phyloP scores from a whole-genome alignment of 2,797 vertebrate species.

The Emydoidea blandingii region DNA sequence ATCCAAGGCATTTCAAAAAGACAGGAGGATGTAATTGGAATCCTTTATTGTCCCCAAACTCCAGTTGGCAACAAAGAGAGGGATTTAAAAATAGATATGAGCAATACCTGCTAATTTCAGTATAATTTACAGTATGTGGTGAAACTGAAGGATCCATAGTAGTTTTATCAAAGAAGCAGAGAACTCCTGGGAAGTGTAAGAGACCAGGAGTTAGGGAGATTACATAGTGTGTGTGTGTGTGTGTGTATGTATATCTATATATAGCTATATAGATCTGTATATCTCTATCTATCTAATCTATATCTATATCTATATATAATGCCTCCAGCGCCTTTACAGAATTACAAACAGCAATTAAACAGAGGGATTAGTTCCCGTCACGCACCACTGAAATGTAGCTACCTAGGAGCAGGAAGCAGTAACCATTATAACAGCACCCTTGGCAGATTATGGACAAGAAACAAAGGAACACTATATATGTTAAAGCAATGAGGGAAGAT shows the following conservation, averaged over 20 bases:
- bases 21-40: background rate
- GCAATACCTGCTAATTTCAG: background rate
- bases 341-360: accelerated
- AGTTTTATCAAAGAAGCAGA: background rate
- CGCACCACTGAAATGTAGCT: background rate
- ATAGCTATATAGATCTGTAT: too few species aligned
- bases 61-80: background rate
- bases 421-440: background rate
- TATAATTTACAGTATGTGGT: background rate
- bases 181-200: background rate
- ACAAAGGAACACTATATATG: background rate
- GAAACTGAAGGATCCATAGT: background rate
- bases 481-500: background rate
- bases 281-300: too few species aligned
- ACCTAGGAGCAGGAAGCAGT: background rate
- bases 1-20: background rate
- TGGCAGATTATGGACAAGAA: background rate
- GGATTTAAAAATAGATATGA: background rate
- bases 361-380: background rate
- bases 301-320: too few species aligned
- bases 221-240: background rate
- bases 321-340: background rate
- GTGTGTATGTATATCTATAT: background rate
- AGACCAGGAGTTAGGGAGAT: background rate
- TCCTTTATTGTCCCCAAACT: background rate